Evolutionary conservation across 2,113 vertebrate species (phyloP).

Genomic region (Marmota flaviventris): DNA sequence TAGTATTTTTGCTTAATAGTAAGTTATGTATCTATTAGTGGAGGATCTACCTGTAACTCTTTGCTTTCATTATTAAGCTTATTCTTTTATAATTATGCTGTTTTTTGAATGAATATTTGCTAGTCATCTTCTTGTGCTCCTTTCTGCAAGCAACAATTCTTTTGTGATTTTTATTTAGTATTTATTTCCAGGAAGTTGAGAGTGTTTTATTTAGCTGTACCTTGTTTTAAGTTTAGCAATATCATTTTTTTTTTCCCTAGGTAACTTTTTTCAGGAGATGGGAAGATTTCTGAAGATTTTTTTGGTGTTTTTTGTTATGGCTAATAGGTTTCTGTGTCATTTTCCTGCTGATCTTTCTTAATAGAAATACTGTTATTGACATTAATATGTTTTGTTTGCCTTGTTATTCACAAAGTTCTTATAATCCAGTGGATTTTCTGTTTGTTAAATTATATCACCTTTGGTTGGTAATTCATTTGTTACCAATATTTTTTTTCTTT

Average conservation of each 20-base stretch:
- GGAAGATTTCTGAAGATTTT: background rate
- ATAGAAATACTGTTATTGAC: background rate
- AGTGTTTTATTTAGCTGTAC: background rate
- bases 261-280: background rate
- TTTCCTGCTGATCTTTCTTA: background rate
- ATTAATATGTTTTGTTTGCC: background rate
- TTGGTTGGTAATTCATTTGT: background rate
- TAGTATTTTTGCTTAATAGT: background rate
- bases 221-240: background rate
- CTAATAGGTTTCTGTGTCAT: background rate
- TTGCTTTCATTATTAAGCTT: background rate
- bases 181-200: constrained; percentile 1
- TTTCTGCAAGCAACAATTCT: background rate
- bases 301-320: background rate
- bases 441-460: constrained; percentile 17
- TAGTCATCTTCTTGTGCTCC: background rate
- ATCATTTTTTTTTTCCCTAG: background rate
- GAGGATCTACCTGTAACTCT: background rate
- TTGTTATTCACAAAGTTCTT: background rate
- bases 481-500: background rate
- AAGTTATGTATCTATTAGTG: background rate
- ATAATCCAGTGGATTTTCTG: background rate
- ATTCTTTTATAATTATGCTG: background rate
- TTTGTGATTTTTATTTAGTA: constrained; percentile 8
- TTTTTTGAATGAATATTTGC: background rate